These are phyloP conservation scores for Girardinichthys multiradiatus DNA, from an alignment of 2,113 vertebrate species.

Conservation along the genomic window DNA sequence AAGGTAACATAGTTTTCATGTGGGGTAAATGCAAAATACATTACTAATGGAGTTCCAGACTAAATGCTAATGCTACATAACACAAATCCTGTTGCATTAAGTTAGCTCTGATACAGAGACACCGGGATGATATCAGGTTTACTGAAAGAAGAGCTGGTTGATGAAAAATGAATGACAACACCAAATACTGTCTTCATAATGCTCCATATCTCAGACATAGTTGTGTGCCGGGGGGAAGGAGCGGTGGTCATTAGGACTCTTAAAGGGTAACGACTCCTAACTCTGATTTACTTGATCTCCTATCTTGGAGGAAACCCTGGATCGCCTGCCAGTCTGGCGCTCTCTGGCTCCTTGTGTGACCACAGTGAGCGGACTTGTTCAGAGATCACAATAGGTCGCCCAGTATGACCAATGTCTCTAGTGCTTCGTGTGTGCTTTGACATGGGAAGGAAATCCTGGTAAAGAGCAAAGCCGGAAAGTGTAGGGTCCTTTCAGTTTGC, in stretches of 20 bases:
- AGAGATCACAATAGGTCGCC: slow-evolving; percentile 79
- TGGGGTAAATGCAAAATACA: slow-evolving; percentile 60
- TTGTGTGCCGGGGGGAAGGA: slow-evolving; percentile 41
- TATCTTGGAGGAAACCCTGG: slow-evolving; percentile 82
- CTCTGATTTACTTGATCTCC: slow-evolving; percentile 84
- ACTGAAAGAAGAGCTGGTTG: slow-evolving; percentile 70
- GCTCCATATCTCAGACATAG: slow-evolving; percentile 56
- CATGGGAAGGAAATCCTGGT: slow-evolving; percentile 82
- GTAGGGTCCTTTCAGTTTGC: slow-evolving; percentile 65
- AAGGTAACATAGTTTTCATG: slow-evolving; percentile 76
- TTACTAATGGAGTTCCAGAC: slow-evolving; percentile 71
- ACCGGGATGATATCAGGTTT: slow-evolving; percentile 73
- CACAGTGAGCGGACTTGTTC: slow-evolving; percentile 70
- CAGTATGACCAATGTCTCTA: slow-evolving; percentile 62
- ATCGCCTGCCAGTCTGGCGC: slow-evolving; percentile 86
- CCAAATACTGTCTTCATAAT: slow-evolving; percentile 70
- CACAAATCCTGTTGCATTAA: slow-evolving; percentile 68
- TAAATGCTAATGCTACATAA: slow-evolving; percentile 73
- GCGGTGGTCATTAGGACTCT: slow-evolving; percentile 74
- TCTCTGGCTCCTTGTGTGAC: slow-evolving; percentile 76
- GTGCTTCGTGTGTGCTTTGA: slow-evolving; percentile 59
- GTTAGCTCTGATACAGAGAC: slow-evolving; percentile 68
- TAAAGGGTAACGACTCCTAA: slow-evolving; percentile 78
- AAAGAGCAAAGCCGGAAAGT: slow-evolving; percentile 66
- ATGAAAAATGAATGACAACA: slow-evolving; percentile 72